Percentiles rank a stretch among this genome's conserved stretches.
These are phyloP conservation scores for Rhyzopertha dominica DNA, from an alignment of 1,140 invertebrate species.

Conservation along the genomic window DNA sequence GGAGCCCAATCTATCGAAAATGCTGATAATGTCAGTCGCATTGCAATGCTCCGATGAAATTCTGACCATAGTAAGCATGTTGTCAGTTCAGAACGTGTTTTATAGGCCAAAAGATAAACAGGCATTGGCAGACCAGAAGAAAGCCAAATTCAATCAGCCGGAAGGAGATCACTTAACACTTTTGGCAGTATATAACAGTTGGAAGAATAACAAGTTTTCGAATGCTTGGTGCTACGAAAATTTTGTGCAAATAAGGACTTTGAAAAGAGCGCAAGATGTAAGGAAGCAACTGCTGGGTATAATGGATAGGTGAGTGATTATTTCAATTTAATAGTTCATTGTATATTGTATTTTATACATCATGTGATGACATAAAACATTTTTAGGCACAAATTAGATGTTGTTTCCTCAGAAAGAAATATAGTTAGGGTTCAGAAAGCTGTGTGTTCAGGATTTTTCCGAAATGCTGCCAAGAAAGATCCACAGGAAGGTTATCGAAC, in stretches of 20 bases:
- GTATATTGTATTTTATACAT: not conserved
- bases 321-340: not conserved
- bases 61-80: constrained; percentile 97
- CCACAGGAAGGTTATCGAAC: constrained; percentile 98
- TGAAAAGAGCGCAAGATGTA: constrained; percentile 97
- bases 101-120: constrained; percentile 97
- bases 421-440: constrained; percentile 95
- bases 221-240: constrained; percentile 99
- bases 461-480: constrained; percentile 98
- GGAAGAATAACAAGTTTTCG: constrained; percentile 99
- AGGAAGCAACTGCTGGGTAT: constrained; percentile 96
- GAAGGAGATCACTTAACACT: constrained; percentile 98
- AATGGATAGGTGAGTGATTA: constrained; percentile 76
- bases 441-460: constrained; percentile 98
- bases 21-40: constrained; percentile 98
- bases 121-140: constrained; percentile 96
- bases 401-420: constrained; percentile 94
- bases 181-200: constrained; percentile 98
- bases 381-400: constrained; percentile 89
- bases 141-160: constrained; percentile 97
- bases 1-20: constrained; percentile 98
- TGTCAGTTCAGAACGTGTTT: constrained; percentile 98
- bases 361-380: constrained; percentile 3
- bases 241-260: constrained; percentile 95
- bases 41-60: constrained; percentile 98